Conservation (phyloP, 1,140 invertebrate genomes). For the Apolygus lucorum region DNA sequence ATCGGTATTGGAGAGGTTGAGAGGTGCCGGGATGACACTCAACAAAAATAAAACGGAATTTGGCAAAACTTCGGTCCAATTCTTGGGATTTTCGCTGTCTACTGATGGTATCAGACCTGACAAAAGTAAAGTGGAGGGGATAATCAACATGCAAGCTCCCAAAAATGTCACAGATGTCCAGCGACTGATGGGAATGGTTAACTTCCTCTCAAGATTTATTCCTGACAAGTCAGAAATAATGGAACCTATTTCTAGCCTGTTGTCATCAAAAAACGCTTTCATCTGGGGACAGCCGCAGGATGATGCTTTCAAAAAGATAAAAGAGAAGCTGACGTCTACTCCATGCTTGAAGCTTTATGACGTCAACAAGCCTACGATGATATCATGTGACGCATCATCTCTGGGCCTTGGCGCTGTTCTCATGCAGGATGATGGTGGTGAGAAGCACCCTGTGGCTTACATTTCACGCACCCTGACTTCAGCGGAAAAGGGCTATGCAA, state of each 20-base stretch:
- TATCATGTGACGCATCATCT: too few relatives aligned
- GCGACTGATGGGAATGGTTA: not conserved
- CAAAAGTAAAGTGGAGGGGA: slow-evolving; percentile 36
- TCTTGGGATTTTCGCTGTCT: slow-evolving; percentile 38
- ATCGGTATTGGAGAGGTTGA: slow-evolving; percentile 28
- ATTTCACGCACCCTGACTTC: not conserved
- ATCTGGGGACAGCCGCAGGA: not conserved
- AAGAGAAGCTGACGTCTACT: not conserved
- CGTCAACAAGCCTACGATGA: too few relatives aligned
- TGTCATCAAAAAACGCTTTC: not conserved
- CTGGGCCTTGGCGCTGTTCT: too few relatives aligned
- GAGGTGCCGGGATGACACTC: not conserved
- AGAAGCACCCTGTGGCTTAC: not conserved
- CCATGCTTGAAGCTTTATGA: not conserved
- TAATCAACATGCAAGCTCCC: slow-evolving; percentile 32
- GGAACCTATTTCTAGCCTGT: not conserved
- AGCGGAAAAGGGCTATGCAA: slow-evolving; percentile 1
- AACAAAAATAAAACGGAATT: slow-evolving; percentile 35
- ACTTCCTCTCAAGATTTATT: not conserved
- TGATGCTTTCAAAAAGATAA: not conserved
- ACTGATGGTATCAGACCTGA: slow-evolving; percentile 35
- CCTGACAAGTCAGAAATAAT: not conserved
- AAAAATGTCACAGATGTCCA: not conserved
- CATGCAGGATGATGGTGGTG: too few relatives aligned
- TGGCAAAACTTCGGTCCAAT: slow-evolving; percentile 32